These are phyloP conservation scores for Drosophila repletoides DNA, from an alignment of 1,140 invertebrate genomes.

Conservation along the genomic window DNA sequence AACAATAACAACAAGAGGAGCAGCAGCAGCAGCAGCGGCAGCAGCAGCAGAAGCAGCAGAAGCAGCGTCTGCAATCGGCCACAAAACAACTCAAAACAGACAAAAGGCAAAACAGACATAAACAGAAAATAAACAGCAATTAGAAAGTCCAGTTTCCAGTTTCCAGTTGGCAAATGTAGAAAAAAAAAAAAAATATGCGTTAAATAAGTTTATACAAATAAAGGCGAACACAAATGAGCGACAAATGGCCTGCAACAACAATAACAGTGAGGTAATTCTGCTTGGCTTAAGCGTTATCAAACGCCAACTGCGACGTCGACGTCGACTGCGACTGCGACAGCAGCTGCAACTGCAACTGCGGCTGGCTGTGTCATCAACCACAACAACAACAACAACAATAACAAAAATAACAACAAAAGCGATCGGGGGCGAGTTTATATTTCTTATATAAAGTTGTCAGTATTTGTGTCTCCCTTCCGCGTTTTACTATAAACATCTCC, in stretches of 20 bases:
- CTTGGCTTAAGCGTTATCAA: conserved; percentile 48
- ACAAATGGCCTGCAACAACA: conserved; percentile 41
- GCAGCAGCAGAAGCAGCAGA: conserved; percentile 19
- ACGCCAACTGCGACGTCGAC: conserved; percentile 26
- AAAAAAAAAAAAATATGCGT: conserved; percentile 56
- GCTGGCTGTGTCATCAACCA: conserved; percentile 30
- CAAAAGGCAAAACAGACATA: conserved; percentile 44
- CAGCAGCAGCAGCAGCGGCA: not conserved
- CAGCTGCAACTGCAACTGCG: not conserved
- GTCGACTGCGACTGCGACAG: conserved; percentile 29
- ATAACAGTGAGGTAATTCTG: conserved; percentile 45
- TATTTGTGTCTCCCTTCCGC: no score
- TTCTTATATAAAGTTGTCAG: no score
- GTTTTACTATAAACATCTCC: no score
- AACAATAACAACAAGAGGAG: conserved; percentile 10
- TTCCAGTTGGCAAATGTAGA: conserved; percentile 33
- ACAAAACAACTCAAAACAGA: conserved; percentile 12
- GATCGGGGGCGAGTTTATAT: no score
- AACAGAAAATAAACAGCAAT: conserved; percentile 62
- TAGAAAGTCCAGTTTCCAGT: conserved; percentile 59
- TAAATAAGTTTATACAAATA: conserved; percentile 65
- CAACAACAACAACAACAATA: no score
- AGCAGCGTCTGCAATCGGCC: conserved; percentile 31
- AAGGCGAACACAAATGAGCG: conserved; percentile 64
- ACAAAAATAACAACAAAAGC: no score